Base-by-base conservation (phyloP, 2,888 invertebrate species). In the Gortyna flavago region DNA sequence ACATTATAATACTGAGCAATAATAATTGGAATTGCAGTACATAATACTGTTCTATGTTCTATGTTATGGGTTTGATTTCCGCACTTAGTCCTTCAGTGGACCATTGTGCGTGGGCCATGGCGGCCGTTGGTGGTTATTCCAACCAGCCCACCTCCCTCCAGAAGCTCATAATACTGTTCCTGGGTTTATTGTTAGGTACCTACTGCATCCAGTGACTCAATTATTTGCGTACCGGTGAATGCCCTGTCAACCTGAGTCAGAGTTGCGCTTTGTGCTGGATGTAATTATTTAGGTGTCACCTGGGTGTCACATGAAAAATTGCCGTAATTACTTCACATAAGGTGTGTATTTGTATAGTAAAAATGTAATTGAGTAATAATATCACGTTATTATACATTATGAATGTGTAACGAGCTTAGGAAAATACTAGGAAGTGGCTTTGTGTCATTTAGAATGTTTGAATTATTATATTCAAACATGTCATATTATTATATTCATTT, bases 201-300 rank as follows among this genome's bases (percentile, higher is more conserved):
- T n/a, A n/a, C 0, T 51, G 13, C 9, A 13, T 44, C 2, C 2
- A 48, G 29, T 80, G 68, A 69, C 29, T 65, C 57, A 75, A 59
- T 41, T 57, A 61, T 35, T 32, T 61, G 9, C 21, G 32, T 32
- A 61, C 5, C 61, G 57, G 64, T 75, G 9, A 80, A 69, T 80
- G 75, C 51, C 75, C 81, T 75, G 62, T 29, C 5, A 68, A 77
- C 2, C 57, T 35, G 32, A 68, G 21, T 75, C 41, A 51, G 51
- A 51, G n/a, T n/a, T 18, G 18, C 8, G 57, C 51, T 73, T 61
- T 80, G 51, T 44, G 18, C 35, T 0, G 72, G 25, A 68, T 3
- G 25, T n/a, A 2, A 35, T 80, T 74, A 64, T 21, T 8, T n/a
- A 54, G 9, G 9, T 35, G 32, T 65, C 41, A 9, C n/a, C 13